These are phyloP conservation scores for Oscheius myriophilus DNA, from an alignment of 2,888 invertebrate genomes.

Conservation along the genomic window DNA sequence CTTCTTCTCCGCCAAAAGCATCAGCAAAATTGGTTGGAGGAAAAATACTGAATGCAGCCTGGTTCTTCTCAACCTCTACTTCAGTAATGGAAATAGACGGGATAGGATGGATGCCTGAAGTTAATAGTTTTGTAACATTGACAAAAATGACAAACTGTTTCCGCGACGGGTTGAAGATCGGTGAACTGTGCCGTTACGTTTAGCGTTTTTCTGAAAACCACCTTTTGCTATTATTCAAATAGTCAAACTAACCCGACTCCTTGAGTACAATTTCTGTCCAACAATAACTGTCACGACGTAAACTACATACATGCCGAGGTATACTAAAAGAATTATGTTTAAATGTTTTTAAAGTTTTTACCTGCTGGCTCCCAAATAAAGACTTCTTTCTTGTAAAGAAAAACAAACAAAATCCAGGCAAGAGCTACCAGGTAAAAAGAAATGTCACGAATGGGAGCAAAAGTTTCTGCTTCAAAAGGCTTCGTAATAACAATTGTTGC, in stretches of 20 bases:
- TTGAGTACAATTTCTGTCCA: slow-evolving; percentile 59
- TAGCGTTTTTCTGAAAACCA: slow-evolving; percentile 1
- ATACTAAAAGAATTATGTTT: slow-evolving; percentile 66
- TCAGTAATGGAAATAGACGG: neutral
- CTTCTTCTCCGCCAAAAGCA: slow-evolving; percentile 22
- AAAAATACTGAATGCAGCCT: slow-evolving; percentile 21
- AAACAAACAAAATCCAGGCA: slow-evolving; percentile 74
- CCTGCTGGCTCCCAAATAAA: slow-evolving; percentile 73
- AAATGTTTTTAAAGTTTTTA: slow-evolving; percentile 20
- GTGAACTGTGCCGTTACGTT: neutral
- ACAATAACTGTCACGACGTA: slow-evolving; percentile 74
- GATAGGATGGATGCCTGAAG: too few species aligned
- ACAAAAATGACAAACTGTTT: slow-evolving; percentile 3
- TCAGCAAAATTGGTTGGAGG: slow-evolving; percentile 28
- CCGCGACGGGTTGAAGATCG: slow-evolving; percentile 14
- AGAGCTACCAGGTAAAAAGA: slow-evolving; percentile 74
- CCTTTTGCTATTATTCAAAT: neutral
- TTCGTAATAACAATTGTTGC: slow-evolving; percentile 76
- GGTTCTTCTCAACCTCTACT: slow-evolving; percentile 9
- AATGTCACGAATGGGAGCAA: slow-evolving; percentile 74
- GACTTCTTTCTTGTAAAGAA: slow-evolving; percentile 74
- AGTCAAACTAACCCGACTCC: slow-evolving; percentile 8
- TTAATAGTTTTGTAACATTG: too few species aligned
- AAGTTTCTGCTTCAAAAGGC: slow-evolving; percentile 73
- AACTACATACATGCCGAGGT: slow-evolving; percentile 73